phyloP scores from a whole-genome alignment of 2,888 invertebrate species.

The Thecophora atra region DNA sequence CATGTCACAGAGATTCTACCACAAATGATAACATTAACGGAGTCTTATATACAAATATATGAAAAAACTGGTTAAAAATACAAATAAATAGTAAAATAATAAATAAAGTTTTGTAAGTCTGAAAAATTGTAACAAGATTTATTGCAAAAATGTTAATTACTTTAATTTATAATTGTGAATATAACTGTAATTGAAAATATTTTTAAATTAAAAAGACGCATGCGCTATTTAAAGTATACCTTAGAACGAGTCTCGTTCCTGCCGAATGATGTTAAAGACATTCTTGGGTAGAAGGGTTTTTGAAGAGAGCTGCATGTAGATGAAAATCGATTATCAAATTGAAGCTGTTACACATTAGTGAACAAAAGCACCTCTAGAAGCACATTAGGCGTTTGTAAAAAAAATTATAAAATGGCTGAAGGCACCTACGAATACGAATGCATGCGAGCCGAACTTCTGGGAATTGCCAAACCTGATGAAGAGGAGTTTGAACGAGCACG shows the following conservation, averaged over 20 bases:
- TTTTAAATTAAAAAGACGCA: conserved; percentile 10
- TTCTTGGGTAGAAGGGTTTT: background rate
- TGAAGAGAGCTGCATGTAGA: background rate
- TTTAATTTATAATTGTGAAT: background rate
- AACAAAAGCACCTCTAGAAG: conserved; percentile 2
- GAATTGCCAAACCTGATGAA: conserved; percentile 74
- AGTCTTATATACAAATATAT: conserved; percentile 96
- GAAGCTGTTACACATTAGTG: background rate
- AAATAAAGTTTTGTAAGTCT: conserved; percentile 6
- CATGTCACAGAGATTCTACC: conserved; percentile 98
- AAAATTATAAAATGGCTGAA: conserved; percentile 60
- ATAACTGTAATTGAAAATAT: background rate
- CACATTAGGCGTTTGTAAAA: background rate
- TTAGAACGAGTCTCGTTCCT: conserved; percentile 26
- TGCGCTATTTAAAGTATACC: background rate
- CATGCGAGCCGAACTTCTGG: conserved; percentile 80
- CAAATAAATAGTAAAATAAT: conserved; percentile 30
- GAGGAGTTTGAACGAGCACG: conserved; percentile 73
- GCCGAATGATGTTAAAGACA: conserved; percentile 9
- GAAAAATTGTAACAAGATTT: conserved; percentile 5
- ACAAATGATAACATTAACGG: conserved; percentile 99
- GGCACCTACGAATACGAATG: conserved; percentile 81
- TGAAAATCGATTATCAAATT: conserved; percentile 29
- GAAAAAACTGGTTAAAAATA: conserved; percentile 62
- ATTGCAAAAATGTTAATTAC: background rate